phyloP scores from a whole-genome alignment of 2,113 vertebrate species.

The Triplophysa siluroides region DNA sequence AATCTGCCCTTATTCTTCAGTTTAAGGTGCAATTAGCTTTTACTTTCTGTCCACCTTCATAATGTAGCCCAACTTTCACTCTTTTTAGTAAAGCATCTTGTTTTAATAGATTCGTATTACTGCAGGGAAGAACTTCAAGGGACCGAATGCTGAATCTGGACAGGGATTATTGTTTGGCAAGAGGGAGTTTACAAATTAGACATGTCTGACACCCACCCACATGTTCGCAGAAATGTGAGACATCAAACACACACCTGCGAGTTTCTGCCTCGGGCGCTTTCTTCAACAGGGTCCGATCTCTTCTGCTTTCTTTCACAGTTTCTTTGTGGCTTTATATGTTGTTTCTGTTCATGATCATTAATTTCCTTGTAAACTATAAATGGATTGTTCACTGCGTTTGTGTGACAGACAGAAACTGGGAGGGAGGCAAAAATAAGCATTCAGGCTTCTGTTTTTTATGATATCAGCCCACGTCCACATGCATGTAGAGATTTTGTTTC shows the following conservation, averaged over 20 bases:
- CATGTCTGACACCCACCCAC: constrained; percentile 36
- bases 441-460: not conserved
- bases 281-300: not conserved
- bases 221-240: constrained; percentile 15
- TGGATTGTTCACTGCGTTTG: constrained; percentile 10
- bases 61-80: not conserved
- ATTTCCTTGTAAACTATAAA: constrained; percentile 21
- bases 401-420: not conserved
- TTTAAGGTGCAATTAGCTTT: constrained; percentile 48
- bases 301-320: not conserved
- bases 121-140: constrained; percentile 33
- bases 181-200: constrained; percentile 48
- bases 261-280: not conserved
- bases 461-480: no score
- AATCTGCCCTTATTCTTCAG: constrained; percentile 34
- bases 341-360: constrained; percentile 1
- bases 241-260: constrained; percentile 27
- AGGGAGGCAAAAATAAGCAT: not conserved
- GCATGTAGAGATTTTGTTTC: no score
- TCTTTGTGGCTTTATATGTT: not conserved
- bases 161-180: constrained; percentile 45
- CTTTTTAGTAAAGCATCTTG: not conserved
- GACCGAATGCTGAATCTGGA: constrained; percentile 30
- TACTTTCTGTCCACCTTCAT: constrained; percentile 14
- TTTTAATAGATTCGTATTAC: constrained; percentile 34